These are phyloP conservation scores for Siderastrea radians DNA, from an alignment of 92 coral and sea anemone genomes.

Conservation along the genomic window DNA sequence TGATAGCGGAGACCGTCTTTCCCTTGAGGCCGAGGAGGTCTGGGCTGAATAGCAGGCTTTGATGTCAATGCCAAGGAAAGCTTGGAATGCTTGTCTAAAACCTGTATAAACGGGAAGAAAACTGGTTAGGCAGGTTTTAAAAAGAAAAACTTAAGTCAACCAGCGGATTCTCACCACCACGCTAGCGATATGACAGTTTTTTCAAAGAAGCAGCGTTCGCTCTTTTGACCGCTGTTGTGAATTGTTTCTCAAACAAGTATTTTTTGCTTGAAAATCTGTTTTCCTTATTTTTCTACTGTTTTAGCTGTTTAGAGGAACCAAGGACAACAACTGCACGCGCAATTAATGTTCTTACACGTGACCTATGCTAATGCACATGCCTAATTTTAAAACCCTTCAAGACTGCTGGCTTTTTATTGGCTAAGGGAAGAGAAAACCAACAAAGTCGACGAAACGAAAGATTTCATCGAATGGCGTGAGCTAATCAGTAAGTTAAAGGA, in stretches of 20 bases:
- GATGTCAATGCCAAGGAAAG: constrained; percentile 60
- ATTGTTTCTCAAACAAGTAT: neutral
- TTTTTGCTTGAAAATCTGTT: neutral
- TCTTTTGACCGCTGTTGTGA: no score
- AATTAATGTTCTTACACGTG: neutral
- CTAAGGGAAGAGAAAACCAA: neutral
- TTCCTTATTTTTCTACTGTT: neutral
- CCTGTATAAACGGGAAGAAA: constrained; percentile 37
- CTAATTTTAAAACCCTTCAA: neutral
- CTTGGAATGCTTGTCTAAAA: constrained; percentile 83
- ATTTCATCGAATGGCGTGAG: no score
- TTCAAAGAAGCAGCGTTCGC: no score
- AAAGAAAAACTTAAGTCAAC: neutral
- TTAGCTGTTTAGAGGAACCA: neutral
- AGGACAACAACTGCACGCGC: neutral
- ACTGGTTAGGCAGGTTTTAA: neutral
- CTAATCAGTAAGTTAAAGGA: no score
- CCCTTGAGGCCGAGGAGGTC: constrained; percentile 91
- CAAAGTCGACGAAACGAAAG: no score
- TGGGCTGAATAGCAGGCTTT: constrained; percentile 81
- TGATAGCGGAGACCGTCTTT: constrained; percentile 77
- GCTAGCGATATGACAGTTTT: neutral
- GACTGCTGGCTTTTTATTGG: neutral
- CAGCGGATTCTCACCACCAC: neutral
- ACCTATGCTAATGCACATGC: neutral